Base-by-base conservation (phyloP, 2,888 invertebrate species). In the Tryphoninae sp. region DNA sequence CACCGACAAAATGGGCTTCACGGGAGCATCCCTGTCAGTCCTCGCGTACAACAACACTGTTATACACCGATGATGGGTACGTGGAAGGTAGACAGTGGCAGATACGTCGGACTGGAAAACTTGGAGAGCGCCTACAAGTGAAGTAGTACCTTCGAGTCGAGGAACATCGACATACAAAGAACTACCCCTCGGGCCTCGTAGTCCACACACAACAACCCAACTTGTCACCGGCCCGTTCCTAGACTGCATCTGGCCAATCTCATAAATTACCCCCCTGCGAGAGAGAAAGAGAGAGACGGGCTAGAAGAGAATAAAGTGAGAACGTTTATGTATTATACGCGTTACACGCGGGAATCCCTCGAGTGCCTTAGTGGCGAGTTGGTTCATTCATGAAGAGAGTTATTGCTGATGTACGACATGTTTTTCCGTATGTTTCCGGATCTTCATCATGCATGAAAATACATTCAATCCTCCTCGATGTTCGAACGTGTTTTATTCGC, bases 261-360 rank as follows among this genome's bases (percentile, higher is more conserved):
- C 87, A 88, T 89, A 89, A 90, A 89, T 90, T 89, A 89, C 82
- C 84, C 85, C 76, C 72, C 71, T 65, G 58, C 45, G 53, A 77
- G 19, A 55, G 55, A 53, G 53, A 53, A 7, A 53, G 53, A 53
- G 19, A 53, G 2, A 64, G 67, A 67, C 72, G 67, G 73, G 78
- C 84, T 71, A 84, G 80, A 82, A 19, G 51, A 68, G 73, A 40
- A 59, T 71, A 23, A 53, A 71, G 59, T 55, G 16, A 59, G 55
- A 71, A 23, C 40, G 55, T 76, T 76, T 61, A 51, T 58, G 49
- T 72, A 72, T 72, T 72, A 49, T 72, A 53, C 16, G 11, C 23
- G 65, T 64, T 82, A 80, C 78, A 78, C 82, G 26, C 75, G 68
- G 64, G 75, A 72, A 59, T 68, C 51, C 76, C 78, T 69, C 82